Evolutionary conservation across 1,140 invertebrate species (phyloP), one percentile per base, ranked within the genome.

Genomic region (Bombyx mandarina): DNA sequence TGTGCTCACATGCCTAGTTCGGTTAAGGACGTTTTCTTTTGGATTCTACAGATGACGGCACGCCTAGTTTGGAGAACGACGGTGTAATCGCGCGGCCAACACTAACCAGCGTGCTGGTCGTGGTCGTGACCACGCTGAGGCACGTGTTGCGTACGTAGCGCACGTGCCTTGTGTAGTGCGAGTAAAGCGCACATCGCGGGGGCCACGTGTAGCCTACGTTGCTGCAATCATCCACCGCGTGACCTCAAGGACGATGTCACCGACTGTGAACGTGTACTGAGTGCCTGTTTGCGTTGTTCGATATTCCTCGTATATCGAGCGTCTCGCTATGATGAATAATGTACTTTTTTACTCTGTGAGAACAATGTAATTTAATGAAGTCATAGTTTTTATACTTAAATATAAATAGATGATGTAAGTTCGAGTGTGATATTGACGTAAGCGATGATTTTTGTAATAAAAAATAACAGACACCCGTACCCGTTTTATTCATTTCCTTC

Each of bases 391-490:
- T 86, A 86, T 86, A 86, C 81, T 8, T 67, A 82, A 84, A 77
- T 77, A 82, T 86, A 85, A 85, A 83, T 86, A 86, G 83, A 86
- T 85, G 83, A 86, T 85, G 80, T 86, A 86, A 86, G 82, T 73
- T 77, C 73, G 82, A 79, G 83, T 86, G 83, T 86, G 83, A 86
- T 86, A 86, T 86, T 85, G 83, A 85, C 57, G 73, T 85, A 82
- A 87, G 82, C 74, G 67, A 84, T 51, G 65, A 79, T 79, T 82
- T 82, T 86, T 79, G 66, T 82, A 85, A 80, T 82, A 87, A 83
- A 86, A 79, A 79, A 82, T 85, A 82, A 80, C 26, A 3, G 26
- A 35, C 26, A 35, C 26, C 26, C 26, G 26, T 35, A 35, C 4
- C 12, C 12, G 12, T 35, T 35, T 35, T 35, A 35, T 35, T 35